These are phyloP conservation scores for Scophthalmus maximus DNA, from an alignment of 2,113 vertebrate species.

Conservation along the genomic window DNA sequence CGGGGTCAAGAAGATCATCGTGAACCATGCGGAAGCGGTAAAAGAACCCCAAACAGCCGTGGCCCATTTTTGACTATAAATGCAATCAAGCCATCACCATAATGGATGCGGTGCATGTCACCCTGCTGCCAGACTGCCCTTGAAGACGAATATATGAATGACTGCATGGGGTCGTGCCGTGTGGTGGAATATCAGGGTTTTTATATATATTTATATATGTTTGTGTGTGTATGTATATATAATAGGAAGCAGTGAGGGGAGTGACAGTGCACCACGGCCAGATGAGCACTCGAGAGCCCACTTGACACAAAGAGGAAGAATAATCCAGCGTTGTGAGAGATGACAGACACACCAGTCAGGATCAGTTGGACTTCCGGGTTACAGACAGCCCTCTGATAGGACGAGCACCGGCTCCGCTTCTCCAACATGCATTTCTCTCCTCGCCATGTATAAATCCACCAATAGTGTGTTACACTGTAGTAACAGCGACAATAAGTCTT, in stretches of 20 bases:
- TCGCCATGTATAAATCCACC: background rate
- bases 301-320: constrained; percentile 63
- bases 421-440: background rate
- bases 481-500: too few relatives aligned
- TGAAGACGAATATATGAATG: constrained; percentile 64
- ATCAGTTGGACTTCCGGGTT: constrained; percentile 60
- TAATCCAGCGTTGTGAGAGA: constrained; percentile 62
- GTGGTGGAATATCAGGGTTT: constrained; percentile 5
- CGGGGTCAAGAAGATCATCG: constrained; percentile 11
- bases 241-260: background rate
- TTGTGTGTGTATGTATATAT: background rate
- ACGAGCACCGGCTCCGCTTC: background rate
- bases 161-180: constrained; percentile 49
- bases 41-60: background rate
- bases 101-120: constrained; percentile 58
- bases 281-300: constrained; percentile 29
- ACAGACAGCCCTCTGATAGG: background rate
- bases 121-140: constrained; percentile 66
- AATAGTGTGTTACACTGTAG: too few relatives aligned
- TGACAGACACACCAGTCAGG: constrained; percentile 43
- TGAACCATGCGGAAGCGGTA: constrained; percentile 15
- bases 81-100: constrained; percentile 63
- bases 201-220: too few relatives aligned
- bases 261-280: constrained; percentile 16
- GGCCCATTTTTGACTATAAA: constrained; percentile 31